Percentiles rank a stretch among this genome's conserved stretches.
These are phyloP conservation scores for Lasioglossum calceatum DNA, from an alignment of 2,888 invertebrate species.

Conservation along the genomic window DNA sequence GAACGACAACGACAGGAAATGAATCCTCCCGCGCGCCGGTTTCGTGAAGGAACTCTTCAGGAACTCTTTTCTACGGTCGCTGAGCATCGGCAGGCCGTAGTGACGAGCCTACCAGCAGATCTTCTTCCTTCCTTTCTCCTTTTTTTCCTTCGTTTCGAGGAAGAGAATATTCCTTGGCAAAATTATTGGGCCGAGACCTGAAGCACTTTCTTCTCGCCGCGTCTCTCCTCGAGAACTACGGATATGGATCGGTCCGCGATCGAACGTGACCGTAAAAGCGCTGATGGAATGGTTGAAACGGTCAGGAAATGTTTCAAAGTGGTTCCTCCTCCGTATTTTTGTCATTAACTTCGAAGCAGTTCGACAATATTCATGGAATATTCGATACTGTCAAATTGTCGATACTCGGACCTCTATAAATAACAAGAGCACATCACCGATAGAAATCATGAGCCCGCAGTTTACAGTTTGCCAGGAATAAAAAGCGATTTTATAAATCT, in stretches of 20 bases:
- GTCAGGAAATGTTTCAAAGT: conserved; percentile 13
- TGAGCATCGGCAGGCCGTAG: not conserved
- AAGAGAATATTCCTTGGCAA: conserved; percentile 3
- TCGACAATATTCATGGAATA: not conserved
- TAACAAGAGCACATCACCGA: not conserved
- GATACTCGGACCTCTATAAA: not conserved
- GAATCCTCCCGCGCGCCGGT: conserved; percentile 42
- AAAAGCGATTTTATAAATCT: not conserved
- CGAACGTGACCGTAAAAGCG: conserved; percentile 8
- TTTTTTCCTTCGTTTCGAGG: not conserved
- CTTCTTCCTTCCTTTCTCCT: not conserved
- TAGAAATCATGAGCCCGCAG: not conserved
- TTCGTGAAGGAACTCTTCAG: conserved; percentile 50
- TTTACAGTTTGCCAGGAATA: not conserved
- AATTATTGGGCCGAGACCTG: conserved; percentile 26
- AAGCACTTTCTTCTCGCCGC: conserved; percentile 7
- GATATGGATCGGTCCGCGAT: conserved; percentile 20
- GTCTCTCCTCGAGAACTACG: not conserved
- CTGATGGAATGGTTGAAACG: conserved; percentile 21
- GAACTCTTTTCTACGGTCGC: conserved; percentile 35
- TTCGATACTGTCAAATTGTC: not conserved
- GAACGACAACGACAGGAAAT: conserved; percentile 66
- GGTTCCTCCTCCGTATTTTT: conserved; percentile 13
- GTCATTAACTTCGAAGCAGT: not conserved
- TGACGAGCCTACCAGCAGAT: not conserved